phyloP scores from a whole-genome alignment of 2,888 invertebrate genomes.

The Heliconius ismenius region DNA sequence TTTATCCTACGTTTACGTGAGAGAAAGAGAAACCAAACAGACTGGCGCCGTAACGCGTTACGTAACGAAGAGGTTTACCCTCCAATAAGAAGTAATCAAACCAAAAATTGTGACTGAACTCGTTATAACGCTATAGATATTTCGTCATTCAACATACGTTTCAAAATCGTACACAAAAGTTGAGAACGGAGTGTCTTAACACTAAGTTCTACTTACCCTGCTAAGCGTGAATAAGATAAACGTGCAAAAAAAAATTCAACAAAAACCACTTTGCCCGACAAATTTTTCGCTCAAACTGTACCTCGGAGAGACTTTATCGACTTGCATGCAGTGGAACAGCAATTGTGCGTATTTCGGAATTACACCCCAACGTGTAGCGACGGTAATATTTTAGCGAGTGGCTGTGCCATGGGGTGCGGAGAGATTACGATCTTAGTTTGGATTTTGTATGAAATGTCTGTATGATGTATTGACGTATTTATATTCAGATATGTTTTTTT shows the following conservation, averaged over 20 bases:
- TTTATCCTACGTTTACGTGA: too few species aligned
- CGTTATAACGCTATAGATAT: too few species aligned
- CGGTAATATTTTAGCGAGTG: slow-evolving; percentile 43
- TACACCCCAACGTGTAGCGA: slow-evolving; percentile 32
- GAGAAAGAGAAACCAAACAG: neutral
- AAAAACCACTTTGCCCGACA: neutral
- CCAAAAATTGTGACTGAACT: neutral
- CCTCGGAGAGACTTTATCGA: slow-evolving; percentile 48
- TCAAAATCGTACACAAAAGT: too few species aligned
- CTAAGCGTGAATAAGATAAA: neutral
- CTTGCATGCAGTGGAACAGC: slow-evolving; percentile 44
- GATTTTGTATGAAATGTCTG: neutral
- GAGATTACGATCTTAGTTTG: slow-evolving; percentile 31
- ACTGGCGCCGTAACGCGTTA: neutral
- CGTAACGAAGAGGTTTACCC: neutral
- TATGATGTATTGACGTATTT: neutral
- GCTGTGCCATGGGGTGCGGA: slow-evolving; percentile 31
- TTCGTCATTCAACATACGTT: too few species aligned
- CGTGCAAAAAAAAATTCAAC: neutral
- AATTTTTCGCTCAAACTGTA: slow-evolving; percentile 32
- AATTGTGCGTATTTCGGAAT: slow-evolving; percentile 45
- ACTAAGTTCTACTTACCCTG: neutral
- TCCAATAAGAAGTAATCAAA: neutral
- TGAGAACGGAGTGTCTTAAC: neutral
- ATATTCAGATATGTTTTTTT: neutral